Percentiles rank a stretch among this genome's conserved stretches.
Evolutionary conservation across 1,140 invertebrate genomes (phyloP).

Genomic region (Monochamus saltuarius): DNA sequence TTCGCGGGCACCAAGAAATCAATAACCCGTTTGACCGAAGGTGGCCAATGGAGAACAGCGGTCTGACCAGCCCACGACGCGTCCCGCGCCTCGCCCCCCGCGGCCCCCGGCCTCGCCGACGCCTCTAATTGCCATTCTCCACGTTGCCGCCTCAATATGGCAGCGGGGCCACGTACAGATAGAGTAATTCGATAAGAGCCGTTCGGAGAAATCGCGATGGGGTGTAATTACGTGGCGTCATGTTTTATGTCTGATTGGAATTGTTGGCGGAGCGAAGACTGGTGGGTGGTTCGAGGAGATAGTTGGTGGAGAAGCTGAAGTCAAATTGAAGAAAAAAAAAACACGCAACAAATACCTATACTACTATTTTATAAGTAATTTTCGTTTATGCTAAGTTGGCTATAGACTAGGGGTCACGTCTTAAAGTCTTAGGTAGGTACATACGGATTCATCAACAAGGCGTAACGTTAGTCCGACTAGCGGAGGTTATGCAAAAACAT

Average conservation of each 20-base stretch:
- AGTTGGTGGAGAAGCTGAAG: no score
- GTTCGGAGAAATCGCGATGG: conserved; percentile 20
- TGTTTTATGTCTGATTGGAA: conserved; percentile 1
- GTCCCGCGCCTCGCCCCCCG: conserved; percentile 15
- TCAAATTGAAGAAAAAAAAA: no score
- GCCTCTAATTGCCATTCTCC: conserved; percentile 35
- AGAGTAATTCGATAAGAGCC: conserved; percentile 9
- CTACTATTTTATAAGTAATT: no score
- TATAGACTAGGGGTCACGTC: no score
- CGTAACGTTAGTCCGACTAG: no score
- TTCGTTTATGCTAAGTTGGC: no score
- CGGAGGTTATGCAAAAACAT: no score
- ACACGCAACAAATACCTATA: no score
- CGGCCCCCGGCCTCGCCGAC: conserved; percentile 15
- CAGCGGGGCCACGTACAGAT: conserved; percentile 8
- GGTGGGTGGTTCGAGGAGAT: no score
- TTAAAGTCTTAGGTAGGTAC: no score
- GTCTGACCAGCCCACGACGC: conserved; percentile 20
- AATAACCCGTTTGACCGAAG: conserved; percentile 40
- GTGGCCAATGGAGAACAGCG: conserved; percentile 32
- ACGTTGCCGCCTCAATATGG: conserved; percentile 27
- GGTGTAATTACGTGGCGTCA: conserved; percentile 17
- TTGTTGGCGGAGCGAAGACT: no score
- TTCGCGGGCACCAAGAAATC: conserved; percentile 27
- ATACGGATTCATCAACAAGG: no score